A percentile compares a stretch with the other conserved stretches of the same genome.
Conservation (phyloP, 2,113 vertebrate genomes). For the Ifrita kowaldi region DNA sequence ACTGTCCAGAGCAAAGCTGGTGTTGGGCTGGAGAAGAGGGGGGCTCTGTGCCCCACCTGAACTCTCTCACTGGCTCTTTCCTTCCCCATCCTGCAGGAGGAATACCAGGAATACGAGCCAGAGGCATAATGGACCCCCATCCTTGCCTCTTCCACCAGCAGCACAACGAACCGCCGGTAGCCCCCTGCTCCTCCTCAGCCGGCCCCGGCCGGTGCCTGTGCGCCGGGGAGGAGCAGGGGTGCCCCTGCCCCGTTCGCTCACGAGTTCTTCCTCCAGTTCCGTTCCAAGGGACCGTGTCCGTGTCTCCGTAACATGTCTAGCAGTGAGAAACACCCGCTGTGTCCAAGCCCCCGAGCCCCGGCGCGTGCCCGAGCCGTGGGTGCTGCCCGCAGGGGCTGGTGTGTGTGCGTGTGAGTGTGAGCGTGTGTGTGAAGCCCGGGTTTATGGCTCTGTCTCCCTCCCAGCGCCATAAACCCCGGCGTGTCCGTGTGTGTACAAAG, state of each 20-base stretch:
- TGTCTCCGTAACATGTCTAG: slow-evolving; percentile 70
- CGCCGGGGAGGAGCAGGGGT: slow-evolving; percentile 43
- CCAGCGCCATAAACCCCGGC: slow-evolving; percentile 82
- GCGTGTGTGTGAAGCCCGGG: slow-evolving; percentile 41
- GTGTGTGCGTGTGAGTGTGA: not conserved
- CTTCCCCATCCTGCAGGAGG: slow-evolving; percentile 73
- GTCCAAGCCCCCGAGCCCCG: not conserved
- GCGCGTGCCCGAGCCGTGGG: not conserved
- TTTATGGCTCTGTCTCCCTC: slow-evolving; percentile 90
- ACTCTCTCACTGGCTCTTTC: not conserved
- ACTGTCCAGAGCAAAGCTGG: not conserved
- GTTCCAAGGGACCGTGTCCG: slow-evolving; percentile 65
- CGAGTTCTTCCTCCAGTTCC: slow-evolving; percentile 76
- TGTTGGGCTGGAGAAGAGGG: not conserved
- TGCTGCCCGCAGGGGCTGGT: not conserved
- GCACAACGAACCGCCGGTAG: slow-evolving; percentile 84
- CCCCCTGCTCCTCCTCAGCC: slow-evolving; percentile 34
- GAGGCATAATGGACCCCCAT: slow-evolving; percentile 86
- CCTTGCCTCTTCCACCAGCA: slow-evolving; percentile 86
- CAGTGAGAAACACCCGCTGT: slow-evolving; percentile 49
- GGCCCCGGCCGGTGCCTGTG: not conserved
- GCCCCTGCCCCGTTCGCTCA: slow-evolving; percentile 53
- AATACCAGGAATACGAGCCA: slow-evolving; percentile 96
- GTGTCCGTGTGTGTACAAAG: slow-evolving; percentile 75
- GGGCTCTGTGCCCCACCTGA: not conserved